phyloP scores from a whole-genome alignment of 2,888 invertebrate genomes.

The Aquatica leii region DNA sequence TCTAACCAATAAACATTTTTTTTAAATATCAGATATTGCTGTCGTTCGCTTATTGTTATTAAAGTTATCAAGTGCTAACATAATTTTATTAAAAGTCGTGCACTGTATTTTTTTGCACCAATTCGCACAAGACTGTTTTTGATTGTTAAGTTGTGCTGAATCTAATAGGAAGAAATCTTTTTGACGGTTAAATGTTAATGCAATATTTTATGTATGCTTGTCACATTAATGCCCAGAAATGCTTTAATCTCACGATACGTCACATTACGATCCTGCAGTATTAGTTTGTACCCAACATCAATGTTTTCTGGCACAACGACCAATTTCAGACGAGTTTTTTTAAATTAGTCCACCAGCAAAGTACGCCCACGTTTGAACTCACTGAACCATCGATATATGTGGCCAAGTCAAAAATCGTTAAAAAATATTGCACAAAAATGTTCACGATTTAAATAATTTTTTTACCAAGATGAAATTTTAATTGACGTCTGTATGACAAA shows the following conservation, averaged over 20 bases:
- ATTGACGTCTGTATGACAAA: too few relatives aligned
- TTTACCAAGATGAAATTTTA: too few relatives aligned
- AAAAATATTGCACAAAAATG: too few relatives aligned
- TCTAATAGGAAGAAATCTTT: constrained; percentile 36
- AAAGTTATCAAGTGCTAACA: too few relatives aligned
- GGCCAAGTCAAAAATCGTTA: too few relatives aligned
- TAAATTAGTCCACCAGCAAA: background rate
- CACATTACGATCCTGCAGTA: constrained; percentile 36
- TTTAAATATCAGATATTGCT: too few relatives aligned
- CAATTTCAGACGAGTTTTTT: background rate
- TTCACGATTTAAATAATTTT: too few relatives aligned
- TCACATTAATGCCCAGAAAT: constrained; percentile 24
- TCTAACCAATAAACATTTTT: too few relatives aligned
- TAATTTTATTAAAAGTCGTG: too few relatives aligned
- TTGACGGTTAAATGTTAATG: constrained; percentile 36
- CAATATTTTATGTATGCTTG: constrained; percentile 32
- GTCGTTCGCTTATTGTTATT: too few relatives aligned
- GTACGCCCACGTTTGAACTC: too few relatives aligned
- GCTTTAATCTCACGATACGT: constrained; percentile 40
- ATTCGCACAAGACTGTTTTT: background rate
- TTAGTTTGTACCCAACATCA: constrained; percentile 26
- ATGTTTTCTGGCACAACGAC: constrained; percentile 14
- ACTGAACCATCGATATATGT: too few relatives aligned
- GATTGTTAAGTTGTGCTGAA: background rate
- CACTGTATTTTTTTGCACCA: background rate